Conservation (phyloP, 2,797 vertebrate genomes). For the Champsocephalus esox region DNA sequence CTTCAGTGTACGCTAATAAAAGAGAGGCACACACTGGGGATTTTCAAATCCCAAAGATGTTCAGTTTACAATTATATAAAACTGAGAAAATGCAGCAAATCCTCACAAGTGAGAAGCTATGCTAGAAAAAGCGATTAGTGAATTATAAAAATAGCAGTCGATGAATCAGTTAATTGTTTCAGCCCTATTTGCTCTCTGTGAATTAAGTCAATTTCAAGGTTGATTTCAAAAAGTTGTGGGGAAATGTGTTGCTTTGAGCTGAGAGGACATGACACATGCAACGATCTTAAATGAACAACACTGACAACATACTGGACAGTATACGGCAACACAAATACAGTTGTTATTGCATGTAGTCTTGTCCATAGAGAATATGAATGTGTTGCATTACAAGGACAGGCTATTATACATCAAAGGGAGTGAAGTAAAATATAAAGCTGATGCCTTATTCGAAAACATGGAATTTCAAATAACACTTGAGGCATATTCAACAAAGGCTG, state of each 20-base stretch:
- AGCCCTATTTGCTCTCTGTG: background rate
- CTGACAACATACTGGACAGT: background rate
- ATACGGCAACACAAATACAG: background rate
- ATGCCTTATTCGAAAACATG: slow-evolving; percentile 56
- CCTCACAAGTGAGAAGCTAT: slow-evolving; percentile 1
- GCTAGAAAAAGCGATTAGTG: background rate
- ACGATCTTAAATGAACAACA: background rate
- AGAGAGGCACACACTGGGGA: background rate
- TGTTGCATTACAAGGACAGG: slow-evolving; percentile 35
- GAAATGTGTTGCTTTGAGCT: background rate
- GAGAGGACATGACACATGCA: background rate
- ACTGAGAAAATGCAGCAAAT: background rate
- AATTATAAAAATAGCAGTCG: too few species aligned
- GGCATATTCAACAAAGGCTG: slow-evolving; percentile 24
- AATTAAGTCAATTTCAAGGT: background rate
- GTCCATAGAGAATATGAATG: slow-evolving; percentile 23
- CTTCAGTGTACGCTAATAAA: background rate
- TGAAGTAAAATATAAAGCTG: slow-evolving; percentile 46
- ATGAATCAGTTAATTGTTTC: background rate
- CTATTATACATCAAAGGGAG: slow-evolving; percentile 54
- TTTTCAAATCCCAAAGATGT: background rate
- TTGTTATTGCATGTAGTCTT: slow-evolving; percentile 21
- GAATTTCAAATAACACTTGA: slow-evolving; percentile 59
- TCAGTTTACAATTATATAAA: background rate
- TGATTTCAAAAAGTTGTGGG: background rate